Conservation (phyloP, 1,140 invertebrate genomes). For the Leptestheria dahalacensis region DNA sequence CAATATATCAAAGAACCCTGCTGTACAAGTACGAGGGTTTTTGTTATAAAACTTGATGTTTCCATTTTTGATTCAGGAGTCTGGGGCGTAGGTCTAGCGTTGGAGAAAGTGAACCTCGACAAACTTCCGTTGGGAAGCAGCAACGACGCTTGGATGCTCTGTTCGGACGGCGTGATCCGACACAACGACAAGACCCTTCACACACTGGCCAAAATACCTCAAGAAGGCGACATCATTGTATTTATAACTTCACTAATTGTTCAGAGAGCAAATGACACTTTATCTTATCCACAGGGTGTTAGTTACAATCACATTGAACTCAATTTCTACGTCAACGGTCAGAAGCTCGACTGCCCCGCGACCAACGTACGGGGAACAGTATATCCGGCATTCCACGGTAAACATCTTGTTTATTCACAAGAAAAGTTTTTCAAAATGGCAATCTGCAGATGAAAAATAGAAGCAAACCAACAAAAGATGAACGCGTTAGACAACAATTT, state of each 20-base stretch:
- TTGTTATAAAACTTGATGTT: not conserved
- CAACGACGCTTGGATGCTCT: constrained; percentile 81
- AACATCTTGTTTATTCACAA: no score
- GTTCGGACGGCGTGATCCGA: constrained; percentile 70
- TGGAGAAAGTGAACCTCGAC: constrained; percentile 70
- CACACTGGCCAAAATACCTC: constrained; percentile 46
- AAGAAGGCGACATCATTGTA: constrained; percentile 91
- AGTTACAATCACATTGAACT: constrained; percentile 93
- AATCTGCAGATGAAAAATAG: no score
- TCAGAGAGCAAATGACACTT: constrained; percentile 3
- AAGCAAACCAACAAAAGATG: no score
- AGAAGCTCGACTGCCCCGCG: constrained; percentile 65
- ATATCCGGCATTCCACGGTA: constrained; percentile 88
- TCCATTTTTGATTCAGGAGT: constrained; percentile 32
- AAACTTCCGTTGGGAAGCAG: constrained; percentile 67
- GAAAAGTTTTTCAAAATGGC: no score
- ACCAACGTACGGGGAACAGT: constrained; percentile 77
- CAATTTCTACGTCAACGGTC: constrained; percentile 90
- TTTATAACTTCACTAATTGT: constrained; percentile 20
- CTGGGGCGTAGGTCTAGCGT: constrained; percentile 89
- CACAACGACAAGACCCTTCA: constrained; percentile 67
- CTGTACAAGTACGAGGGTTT: no score
- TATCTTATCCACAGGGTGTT: constrained; percentile 46
- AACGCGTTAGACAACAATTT: no score
- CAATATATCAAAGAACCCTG: no score